Conservation (phyloP, 1,140 invertebrate species). For the Drosophila teissieri region DNA sequence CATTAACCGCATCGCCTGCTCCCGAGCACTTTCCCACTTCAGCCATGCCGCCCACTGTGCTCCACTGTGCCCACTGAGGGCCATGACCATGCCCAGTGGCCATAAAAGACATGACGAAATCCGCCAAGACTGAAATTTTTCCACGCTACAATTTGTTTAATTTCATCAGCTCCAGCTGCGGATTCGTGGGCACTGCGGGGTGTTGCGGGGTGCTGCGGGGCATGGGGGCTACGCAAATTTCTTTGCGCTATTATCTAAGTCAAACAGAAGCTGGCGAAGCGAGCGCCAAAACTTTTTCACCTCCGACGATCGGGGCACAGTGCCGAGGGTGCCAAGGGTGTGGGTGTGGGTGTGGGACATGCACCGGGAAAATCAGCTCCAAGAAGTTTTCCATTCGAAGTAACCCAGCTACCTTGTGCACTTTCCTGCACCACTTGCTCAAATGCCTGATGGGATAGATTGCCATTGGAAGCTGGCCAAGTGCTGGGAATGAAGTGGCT, state of each 20-base stretch:
- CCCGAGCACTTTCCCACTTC: conserved; percentile 2
- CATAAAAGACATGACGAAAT: conserved; percentile 64
- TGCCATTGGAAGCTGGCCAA: too few relatives aligned
- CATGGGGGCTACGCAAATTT: conserved; percentile 46
- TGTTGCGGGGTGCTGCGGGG: too few relatives aligned
- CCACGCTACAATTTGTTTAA: conserved; percentile 67
- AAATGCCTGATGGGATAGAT: too few relatives aligned
- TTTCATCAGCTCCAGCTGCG: conserved; percentile 57
- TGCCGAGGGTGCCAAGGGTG: conserved; percentile 17
- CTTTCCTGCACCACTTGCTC: too few relatives aligned
- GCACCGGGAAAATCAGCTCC: background rate
- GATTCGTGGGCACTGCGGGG: background rate
- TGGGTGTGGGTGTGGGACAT: conserved; percentile 1
- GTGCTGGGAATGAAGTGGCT: too few relatives aligned
- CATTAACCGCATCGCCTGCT: background rate
- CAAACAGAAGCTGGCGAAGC: conserved; percentile 53
- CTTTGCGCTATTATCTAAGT: conserved; percentile 68
- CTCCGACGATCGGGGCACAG: conserved; percentile 27
- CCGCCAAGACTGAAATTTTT: conserved; percentile 64
- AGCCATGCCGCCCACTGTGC: conserved; percentile 11
- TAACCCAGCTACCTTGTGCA: too few relatives aligned
- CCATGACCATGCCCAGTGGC: conserved; percentile 26
- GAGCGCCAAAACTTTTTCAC: conserved; percentile 52
- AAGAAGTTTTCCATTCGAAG: too few relatives aligned
- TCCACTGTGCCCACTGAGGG: conserved; percentile 11